phyloP scores from a whole-genome alignment of 1,140 invertebrate species.

The Brachionus calyciflorus region DNA sequence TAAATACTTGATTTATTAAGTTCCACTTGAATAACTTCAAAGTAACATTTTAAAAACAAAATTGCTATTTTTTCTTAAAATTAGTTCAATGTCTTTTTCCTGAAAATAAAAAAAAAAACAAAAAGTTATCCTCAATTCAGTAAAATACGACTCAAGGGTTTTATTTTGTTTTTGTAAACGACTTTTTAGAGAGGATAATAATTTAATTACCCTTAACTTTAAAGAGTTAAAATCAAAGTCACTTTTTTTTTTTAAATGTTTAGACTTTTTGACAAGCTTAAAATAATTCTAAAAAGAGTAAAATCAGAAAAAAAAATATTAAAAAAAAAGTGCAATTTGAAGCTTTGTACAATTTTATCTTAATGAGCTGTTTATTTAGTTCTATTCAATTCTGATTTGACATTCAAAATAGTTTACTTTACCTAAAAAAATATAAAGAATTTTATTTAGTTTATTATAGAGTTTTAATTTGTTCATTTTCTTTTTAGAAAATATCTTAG shows the following conservation, averaged over 20 bases:
- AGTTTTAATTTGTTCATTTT: no score
- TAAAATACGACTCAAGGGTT: constrained; percentile 26
- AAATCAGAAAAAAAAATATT: background rate
- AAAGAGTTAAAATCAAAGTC: constrained; percentile 6
- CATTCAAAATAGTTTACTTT: no score
- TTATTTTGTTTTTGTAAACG: background rate
- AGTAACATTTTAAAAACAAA: background rate
- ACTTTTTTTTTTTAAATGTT: no score
- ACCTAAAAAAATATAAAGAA: no score
- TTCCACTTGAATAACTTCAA: constrained; percentile 40
- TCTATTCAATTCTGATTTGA: no score
- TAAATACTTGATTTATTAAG: constrained; percentile 29
- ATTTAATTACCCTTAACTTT: constrained; percentile 13
- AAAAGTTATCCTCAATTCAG: constrained; percentile 18
- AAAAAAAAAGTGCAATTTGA: background rate
- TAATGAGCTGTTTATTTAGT: background rate
- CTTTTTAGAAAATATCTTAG: no score
- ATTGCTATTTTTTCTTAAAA: constrained; percentile 25
- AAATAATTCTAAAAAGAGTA: background rate
- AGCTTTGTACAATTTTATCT: background rate
- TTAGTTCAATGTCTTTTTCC: constrained; percentile 4
- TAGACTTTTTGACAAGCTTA: background rate
- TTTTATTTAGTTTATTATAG: no score
- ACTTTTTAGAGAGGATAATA: constrained; percentile 8
- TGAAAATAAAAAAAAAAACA: background rate